A percentile compares a stretch with the other conserved stretches of the same genome.
These are phyloP conservation scores for Drosophila tripunctata DNA, from an alignment of 2,888 invertebrate genomes.

Conservation along the genomic window DNA sequence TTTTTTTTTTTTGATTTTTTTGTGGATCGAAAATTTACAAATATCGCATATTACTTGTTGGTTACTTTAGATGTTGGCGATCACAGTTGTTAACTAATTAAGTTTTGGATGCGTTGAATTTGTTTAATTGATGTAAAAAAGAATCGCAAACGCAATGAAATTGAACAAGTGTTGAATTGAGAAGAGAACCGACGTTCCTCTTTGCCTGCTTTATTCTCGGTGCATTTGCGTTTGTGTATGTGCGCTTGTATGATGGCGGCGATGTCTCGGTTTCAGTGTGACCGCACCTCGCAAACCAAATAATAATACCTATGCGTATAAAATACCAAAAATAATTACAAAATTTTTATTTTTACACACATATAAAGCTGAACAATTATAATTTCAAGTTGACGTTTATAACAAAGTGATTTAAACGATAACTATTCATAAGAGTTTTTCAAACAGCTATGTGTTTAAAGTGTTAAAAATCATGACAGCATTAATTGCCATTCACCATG, in stretches of 20 bases:
- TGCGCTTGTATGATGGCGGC: constrained; percentile 72
- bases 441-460: too few species aligned
- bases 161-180: constrained; percentile 83
- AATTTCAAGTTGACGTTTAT: not conserved
- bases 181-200: constrained; percentile 76
- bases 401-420: not conserved
- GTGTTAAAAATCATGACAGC: not conserved
- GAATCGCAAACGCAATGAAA: constrained; percentile 81
- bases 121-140: constrained; percentile 78
- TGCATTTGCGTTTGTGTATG: constrained; percentile 58
- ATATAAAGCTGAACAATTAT: not conserved
- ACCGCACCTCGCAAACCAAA: not conserved
- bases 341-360: not conserved
- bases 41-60: constrained; percentile 59
- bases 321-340: constrained; percentile 23
- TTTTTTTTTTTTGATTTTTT: constrained; percentile 23
- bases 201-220: constrained; percentile 67
- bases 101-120: constrained; percentile 73
- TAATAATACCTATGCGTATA: not conserved
- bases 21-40: constrained; percentile 50
- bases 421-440: too few species aligned
- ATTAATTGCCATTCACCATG: not conserved
- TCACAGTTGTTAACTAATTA: constrained; percentile 80
- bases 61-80: constrained; percentile 65
- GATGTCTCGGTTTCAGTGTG: constrained; percentile 40